A percentile compares a stretch with the other conserved stretches of the same genome.
Conservation (phyloP, 2,888 invertebrate species). For the Strigamia crassipes region DNA sequence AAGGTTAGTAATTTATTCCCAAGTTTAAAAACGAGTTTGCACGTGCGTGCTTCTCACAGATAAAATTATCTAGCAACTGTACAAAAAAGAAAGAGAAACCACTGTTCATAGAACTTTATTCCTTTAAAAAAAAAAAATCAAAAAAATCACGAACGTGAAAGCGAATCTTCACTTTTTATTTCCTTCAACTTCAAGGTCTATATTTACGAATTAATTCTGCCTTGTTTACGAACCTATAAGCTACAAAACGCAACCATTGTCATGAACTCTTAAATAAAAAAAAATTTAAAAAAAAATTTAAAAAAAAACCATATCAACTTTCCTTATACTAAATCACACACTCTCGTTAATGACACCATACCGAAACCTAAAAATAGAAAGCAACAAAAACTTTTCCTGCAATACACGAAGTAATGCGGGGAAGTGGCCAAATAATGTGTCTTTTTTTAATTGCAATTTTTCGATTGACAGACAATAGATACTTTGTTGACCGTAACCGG, state of each 20-base stretch:
- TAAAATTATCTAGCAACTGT: background rate
- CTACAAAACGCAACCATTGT: background rate
- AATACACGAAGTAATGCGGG: background rate
- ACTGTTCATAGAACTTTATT: background rate
- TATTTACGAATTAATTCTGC: background rate
- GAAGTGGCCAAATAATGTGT: background rate
- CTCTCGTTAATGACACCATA: background rate
- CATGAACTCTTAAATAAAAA: no score
- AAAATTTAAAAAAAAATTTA: no score
- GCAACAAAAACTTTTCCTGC: background rate
- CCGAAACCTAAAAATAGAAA: background rate
- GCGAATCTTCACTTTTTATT: background rate
- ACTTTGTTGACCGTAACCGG: background rate
- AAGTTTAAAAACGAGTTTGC: background rate
- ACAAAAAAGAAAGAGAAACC: background rate
- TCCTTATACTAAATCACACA: background rate
- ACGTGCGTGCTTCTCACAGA: constrained; percentile 1
- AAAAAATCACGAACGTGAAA: no score
- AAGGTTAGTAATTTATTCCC: background rate
- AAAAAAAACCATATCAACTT: background rate
- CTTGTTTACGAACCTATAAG: background rate
- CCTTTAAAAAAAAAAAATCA: background rate
- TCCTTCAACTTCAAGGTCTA: background rate
- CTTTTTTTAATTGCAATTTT: background rate
- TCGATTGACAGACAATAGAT: background rate